Evolutionary conservation across 2,797 vertebrate species (phyloP).

Genomic region (Steatocranus sp.): DNA sequence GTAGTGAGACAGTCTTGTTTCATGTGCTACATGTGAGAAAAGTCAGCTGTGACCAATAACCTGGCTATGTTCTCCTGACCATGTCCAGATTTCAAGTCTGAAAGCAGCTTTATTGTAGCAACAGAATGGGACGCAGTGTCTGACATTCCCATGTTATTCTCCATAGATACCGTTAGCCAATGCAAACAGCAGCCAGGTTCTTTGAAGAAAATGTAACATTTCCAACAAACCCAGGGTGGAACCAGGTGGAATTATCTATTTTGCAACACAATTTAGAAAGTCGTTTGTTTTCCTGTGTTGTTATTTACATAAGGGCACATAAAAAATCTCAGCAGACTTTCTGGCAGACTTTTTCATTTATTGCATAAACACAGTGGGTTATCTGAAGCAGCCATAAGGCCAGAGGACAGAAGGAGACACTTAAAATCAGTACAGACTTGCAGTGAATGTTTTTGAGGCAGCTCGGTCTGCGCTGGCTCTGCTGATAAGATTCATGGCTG

Average conservation of each 20-base stretch:
- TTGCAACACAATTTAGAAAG: background rate
- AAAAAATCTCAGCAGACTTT: background rate
- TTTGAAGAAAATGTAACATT: background rate
- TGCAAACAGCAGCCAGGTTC: background rate
- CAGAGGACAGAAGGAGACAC: background rate
- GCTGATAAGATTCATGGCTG: slow-evolving; percentile 1
- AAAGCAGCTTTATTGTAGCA: background rate
- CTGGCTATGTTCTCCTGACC: background rate
- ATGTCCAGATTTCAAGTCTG: background rate
- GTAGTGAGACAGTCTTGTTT: background rate
- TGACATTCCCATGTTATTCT: background rate
- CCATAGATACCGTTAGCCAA: accelerated
- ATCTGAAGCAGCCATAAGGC: background rate
- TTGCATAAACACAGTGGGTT: background rate
- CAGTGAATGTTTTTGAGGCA: background rate
- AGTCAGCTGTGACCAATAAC: background rate
- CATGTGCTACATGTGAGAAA: background rate
- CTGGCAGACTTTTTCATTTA: background rate
- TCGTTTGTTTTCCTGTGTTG: background rate
- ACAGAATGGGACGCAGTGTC: background rate
- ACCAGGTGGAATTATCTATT: background rate
- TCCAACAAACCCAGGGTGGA: background rate
- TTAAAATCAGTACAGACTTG: background rate
- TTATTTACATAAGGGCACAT: background rate
- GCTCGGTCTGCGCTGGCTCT: background rate